Evolutionary conservation across 1,140 invertebrate species (phyloP).

Genomic region (Zaprionus davidi): DNA sequence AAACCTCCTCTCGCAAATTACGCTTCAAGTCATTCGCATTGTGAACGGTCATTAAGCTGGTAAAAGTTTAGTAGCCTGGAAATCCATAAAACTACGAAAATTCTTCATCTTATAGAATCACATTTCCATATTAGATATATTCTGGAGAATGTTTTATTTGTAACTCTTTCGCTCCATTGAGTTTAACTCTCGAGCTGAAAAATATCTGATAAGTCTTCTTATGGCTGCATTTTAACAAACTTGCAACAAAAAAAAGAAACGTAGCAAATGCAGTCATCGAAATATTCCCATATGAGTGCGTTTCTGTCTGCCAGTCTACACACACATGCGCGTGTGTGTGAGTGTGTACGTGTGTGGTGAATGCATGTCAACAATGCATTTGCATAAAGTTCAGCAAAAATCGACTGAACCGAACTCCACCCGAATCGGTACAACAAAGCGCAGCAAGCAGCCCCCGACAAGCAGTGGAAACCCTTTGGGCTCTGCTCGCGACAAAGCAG

Average conservation of each 20-base stretch:
- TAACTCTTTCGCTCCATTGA: conserved; percentile 40
- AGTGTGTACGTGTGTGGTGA: conserved; percentile 31
- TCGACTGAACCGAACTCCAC: conserved; percentile 18
- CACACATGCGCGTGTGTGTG: conserved; percentile 4
- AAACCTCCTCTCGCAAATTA: background rate
- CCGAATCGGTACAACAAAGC: conserved; percentile 53
- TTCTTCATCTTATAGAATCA: background rate
- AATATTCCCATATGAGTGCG: conserved; percentile 25
- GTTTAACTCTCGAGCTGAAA: conserved; percentile 29
- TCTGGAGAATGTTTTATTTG: conserved; percentile 20
- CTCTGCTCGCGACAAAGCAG: conserved; percentile 32
- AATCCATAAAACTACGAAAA: conserved; percentile 12
- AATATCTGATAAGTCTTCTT: conserved; percentile 41
- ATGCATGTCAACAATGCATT: conserved; percentile 68
- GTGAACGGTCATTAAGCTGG: conserved; percentile 5
- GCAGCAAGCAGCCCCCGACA: conserved; percentile 21
- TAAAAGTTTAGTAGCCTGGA: conserved; percentile 1
- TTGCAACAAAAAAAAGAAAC: conserved; percentile 8
- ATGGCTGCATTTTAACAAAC: conserved; percentile 26
- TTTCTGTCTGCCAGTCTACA: background rate
- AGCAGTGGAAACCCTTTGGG: conserved; percentile 15
- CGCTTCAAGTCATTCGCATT: background rate
- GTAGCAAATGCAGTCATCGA: conserved; percentile 42
- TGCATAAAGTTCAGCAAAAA: conserved; percentile 70
- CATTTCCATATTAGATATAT: conserved; percentile 31